Percentiles rank a stretch among this genome's conserved stretches.
These are phyloP conservation scores for Xanthia togata DNA, from an alignment of 2,888 invertebrate genomes.

Conservation along the genomic window DNA sequence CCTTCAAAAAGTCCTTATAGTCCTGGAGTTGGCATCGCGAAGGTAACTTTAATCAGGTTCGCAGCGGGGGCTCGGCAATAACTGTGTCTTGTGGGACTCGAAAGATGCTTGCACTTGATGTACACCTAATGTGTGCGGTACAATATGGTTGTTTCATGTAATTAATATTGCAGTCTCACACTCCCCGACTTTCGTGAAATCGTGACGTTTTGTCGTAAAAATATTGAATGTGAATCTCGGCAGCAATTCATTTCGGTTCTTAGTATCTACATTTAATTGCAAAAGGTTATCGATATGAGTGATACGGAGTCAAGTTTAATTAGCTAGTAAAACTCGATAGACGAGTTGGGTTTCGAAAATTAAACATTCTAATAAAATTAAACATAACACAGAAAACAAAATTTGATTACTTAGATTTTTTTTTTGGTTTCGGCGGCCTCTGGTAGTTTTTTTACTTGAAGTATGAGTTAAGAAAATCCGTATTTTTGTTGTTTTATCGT, in stretches of 20 bases:
- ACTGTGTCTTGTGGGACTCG: conserved; percentile 45
- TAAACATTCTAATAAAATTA: too few species aligned
- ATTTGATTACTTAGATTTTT: too few species aligned
- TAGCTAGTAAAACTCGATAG: too few species aligned
- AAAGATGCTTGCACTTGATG: conserved; percentile 43
- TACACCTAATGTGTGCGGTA: conserved; percentile 53
- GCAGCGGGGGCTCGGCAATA: conserved; percentile 56
- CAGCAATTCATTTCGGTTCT: background rate
- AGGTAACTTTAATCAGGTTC: conserved; percentile 60
- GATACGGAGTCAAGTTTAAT: too few species aligned
- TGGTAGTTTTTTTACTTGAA: too few species aligned
- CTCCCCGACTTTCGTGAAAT: conserved; percentile 21
- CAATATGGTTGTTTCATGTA: conserved; percentile 44
- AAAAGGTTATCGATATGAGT: background rate
- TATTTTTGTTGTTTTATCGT: too few species aligned
- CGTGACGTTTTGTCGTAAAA: conserved; percentile 7
- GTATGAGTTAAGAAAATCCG: too few species aligned
- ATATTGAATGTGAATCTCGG: background rate
- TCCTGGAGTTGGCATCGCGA: conserved; percentile 46
- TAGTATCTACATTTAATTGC: background rate
- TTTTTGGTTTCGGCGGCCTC: too few species aligned
- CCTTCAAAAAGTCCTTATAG: conserved; percentile 56
- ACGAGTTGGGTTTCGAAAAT: too few species aligned
- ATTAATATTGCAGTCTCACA: conserved; percentile 43
- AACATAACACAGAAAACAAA: too few species aligned